Conservation (phyloP, 2,797 vertebrate species). For the Perdix hodgsoniae region DNA sequence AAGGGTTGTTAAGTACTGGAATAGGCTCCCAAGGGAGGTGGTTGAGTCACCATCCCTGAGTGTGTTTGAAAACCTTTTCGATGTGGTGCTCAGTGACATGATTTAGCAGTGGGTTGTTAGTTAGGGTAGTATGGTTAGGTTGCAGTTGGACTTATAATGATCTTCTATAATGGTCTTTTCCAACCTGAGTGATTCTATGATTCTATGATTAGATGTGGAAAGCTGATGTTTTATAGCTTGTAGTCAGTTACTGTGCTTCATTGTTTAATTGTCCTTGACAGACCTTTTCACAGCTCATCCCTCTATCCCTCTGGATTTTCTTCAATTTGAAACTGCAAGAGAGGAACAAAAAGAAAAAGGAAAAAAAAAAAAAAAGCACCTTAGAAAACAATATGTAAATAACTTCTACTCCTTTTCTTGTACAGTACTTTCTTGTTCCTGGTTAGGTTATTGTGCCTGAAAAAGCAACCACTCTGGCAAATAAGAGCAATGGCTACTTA, state of each 20-base stretch:
- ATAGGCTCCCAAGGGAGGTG: too few relatives aligned
- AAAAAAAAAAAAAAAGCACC: neutral
- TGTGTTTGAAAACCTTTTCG: too few relatives aligned
- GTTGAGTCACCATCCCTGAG: too few relatives aligned
- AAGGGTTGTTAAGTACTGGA: too few relatives aligned
- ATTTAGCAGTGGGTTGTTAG: too few relatives aligned
- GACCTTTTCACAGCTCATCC: neutral
- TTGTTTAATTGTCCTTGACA: neutral
- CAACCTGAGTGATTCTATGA: too few relatives aligned
- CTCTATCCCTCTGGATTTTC: neutral
- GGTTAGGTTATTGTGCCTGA: neutral
- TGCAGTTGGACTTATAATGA: too few relatives aligned
- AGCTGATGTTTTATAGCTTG: neutral
- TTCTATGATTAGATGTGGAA: neutral
- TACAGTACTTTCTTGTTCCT: neutral
- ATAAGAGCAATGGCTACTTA: too few relatives aligned
- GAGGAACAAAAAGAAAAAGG: too few relatives aligned
- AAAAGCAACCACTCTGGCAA: neutral
- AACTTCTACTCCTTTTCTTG: neutral
- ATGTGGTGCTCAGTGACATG: too few relatives aligned
- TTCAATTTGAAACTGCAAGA: neutral
- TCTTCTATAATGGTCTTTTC: too few relatives aligned
- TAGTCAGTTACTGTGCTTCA: neutral
- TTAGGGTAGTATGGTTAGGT: too few relatives aligned
- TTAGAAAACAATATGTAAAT: neutral